Conservation (phyloP, 1,140 invertebrate genomes). For the Drosophila kohkoa region DNA sequence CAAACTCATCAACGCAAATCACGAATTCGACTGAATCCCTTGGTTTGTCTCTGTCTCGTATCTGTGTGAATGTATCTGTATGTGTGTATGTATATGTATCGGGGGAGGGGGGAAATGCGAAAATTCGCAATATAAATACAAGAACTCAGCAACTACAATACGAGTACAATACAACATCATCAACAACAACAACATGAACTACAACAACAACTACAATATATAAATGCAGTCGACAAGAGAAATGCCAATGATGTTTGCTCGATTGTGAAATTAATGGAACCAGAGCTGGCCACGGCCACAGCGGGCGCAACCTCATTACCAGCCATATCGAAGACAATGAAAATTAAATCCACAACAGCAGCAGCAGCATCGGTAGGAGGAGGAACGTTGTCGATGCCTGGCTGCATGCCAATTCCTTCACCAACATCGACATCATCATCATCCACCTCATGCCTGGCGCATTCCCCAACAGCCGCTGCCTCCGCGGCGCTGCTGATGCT, state of each 20-base stretch:
- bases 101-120: slow-evolving; percentile 7
- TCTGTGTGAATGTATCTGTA: neutral
- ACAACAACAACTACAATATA: slow-evolving; percentile 48
- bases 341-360: slow-evolving; percentile 30
- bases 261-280: slow-evolving; percentile 71
- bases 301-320: slow-evolving; percentile 46
- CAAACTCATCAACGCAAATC: slow-evolving; percentile 20
- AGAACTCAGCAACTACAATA: slow-evolving; percentile 31
- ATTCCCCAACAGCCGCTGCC: slow-evolving; percentile 64
- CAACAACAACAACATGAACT: slow-evolving; percentile 5
- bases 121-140: slow-evolving; percentile 41
- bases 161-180: neutral
- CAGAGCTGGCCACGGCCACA: slow-evolving; percentile 27
- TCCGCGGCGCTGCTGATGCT: slow-evolving; percentile 63
- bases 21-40: slow-evolving; percentile 16
- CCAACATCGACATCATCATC: neutral
- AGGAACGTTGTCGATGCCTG: slow-evolving; percentile 1
- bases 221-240: slow-evolving; percentile 73
- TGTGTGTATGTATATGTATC: neutral
- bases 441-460: slow-evolving; percentile 10
- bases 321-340: slow-evolving; percentile 40
- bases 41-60: neutral
- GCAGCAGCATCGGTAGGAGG: slow-evolving; percentile 12
- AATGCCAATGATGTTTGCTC: slow-evolving; percentile 79
- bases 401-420: too few species aligned